Conservation (phyloP, 23 tunicate genomes). For the Botrylloides violaceus region DNA sequence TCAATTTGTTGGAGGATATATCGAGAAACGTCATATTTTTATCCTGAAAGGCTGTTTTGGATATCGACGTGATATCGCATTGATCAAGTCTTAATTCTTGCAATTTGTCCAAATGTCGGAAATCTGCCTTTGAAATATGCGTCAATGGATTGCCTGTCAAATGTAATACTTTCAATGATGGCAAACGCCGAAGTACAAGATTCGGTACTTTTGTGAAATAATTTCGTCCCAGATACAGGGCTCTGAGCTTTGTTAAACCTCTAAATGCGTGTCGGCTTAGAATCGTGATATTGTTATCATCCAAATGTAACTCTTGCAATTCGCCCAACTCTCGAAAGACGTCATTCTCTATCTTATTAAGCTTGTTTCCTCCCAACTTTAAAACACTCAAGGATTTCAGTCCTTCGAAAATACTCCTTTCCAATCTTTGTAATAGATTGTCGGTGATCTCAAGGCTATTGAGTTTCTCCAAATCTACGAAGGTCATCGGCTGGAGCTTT, state of each 20-base stretch:
- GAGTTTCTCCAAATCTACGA: not conserved
- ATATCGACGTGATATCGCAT: constrained; percentile 1
- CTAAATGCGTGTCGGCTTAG: constrained; percentile 4
- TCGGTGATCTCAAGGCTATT: constrained; percentile 2
- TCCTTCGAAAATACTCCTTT: constrained; percentile 6
- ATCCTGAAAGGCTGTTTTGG: not conserved
- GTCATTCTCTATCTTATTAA: not conserved
- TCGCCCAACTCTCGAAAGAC: not conserved
- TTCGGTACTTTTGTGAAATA: constrained; percentile 1
- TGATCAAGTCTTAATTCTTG: constrained; percentile 10
- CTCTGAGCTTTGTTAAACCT: not conserved
- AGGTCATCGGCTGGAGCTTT: constrained; percentile 1
- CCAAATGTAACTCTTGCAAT: not conserved
- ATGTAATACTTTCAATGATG: not conserved
- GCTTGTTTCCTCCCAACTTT: not conserved
- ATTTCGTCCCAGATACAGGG: constrained; percentile 4
- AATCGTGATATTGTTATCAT: constrained; percentile 9
- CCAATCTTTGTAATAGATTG: not conserved
- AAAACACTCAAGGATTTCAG: not conserved
- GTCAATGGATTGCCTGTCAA: constrained; percentile 10
- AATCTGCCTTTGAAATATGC: not conserved
- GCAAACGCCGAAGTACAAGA: not conserved
- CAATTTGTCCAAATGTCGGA: not conserved
- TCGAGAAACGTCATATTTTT: constrained; percentile 4
- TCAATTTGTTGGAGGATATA: constrained; percentile 8